These are phyloP conservation scores for Drosophila dives DNA, from an alignment of 2,888 invertebrate genomes.

Conservation along the genomic window DNA sequence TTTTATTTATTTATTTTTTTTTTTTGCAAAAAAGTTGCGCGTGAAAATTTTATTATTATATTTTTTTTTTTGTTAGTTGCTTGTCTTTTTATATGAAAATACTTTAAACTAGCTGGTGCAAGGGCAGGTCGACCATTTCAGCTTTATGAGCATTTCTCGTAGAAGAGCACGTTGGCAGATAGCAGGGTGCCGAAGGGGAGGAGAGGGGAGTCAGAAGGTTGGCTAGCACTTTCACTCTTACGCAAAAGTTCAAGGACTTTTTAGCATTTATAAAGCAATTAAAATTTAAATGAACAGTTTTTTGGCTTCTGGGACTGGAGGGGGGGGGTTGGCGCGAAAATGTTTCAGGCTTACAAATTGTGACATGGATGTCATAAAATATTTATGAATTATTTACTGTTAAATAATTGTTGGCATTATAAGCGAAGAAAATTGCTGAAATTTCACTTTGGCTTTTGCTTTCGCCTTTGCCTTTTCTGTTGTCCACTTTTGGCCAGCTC, in stretches of 20 bases:
- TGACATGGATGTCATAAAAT: conserved; percentile 69
- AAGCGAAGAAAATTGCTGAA: conserved; percentile 13
- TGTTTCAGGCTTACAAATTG: conserved; percentile 60
- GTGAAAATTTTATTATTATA: conserved; percentile 76
- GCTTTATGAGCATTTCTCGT: conserved; percentile 44
- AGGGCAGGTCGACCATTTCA: conserved; percentile 55
- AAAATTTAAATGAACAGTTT: conserved; percentile 83
- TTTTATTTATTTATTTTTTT: conserved; percentile 34
- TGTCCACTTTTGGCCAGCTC: conserved; percentile 17
- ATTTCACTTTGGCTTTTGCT: conserved; percentile 14
- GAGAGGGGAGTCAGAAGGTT: conserved; percentile 1
- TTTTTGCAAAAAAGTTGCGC: conserved; percentile 40
- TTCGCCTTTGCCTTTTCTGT: not conserved
- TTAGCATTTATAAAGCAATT: conserved; percentile 84
- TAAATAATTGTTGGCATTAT: conserved; percentile 70
- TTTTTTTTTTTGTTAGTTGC: conserved; percentile 48
- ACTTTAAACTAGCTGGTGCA: conserved; percentile 56
- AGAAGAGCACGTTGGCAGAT: conserved; percentile 8
- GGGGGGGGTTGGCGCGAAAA: conserved; percentile 34
- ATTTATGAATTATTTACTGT: conserved; percentile 64
- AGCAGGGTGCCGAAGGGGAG: not conserved
- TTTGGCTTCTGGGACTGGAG: conserved; percentile 38
- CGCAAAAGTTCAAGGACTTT: conserved; percentile 82
- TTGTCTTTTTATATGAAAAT: conserved; percentile 42
- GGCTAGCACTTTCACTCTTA: conserved; percentile 62